phyloP scores from a whole-genome alignment of 2,888 invertebrate species.

The Pheosia tremula region DNA sequence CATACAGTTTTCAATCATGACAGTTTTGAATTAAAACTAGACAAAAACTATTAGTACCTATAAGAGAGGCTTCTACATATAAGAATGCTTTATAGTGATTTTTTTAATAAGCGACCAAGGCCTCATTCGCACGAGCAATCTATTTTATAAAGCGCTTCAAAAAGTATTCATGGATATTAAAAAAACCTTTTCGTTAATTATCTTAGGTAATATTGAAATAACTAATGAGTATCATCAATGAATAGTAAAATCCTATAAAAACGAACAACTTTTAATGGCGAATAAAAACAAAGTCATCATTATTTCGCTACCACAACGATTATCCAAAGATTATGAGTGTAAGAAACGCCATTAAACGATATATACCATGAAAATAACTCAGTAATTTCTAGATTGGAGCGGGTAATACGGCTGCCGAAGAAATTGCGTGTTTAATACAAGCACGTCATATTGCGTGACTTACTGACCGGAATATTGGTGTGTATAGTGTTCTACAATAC shows the following conservation, averaged over 20 bases:
- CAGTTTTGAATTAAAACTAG: too few relatives aligned
- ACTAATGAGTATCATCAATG: too few relatives aligned
- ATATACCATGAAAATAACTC: constrained; percentile 32
- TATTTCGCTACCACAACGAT: constrained; percentile 6
- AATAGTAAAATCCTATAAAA: not conserved
- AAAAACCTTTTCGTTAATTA: too few relatives aligned
- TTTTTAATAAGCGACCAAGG: too few relatives aligned
- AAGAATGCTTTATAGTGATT: too few relatives aligned
- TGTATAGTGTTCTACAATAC: constrained; percentile 29
- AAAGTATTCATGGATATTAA: too few relatives aligned
- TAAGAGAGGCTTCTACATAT: too few relatives aligned
- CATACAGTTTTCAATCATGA: too few relatives aligned
- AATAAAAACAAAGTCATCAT: not conserved
- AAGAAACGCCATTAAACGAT: constrained; percentile 15
- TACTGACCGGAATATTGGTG: constrained; percentile 40
- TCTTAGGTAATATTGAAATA: too few relatives aligned
- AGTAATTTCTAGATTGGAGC: constrained; percentile 45
- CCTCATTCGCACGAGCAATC: too few relatives aligned
- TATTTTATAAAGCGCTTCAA: too few relatives aligned
- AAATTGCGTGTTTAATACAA: constrained; percentile 44
- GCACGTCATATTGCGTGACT: constrained; percentile 55
- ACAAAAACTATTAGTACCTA: too few relatives aligned
- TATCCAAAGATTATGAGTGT: not conserved
- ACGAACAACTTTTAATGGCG: not conserved
- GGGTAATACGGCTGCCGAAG: constrained; percentile 40